phyloP scores from a whole-genome alignment of 2,888 invertebrate species.

The Notodonta dromedarius region DNA sequence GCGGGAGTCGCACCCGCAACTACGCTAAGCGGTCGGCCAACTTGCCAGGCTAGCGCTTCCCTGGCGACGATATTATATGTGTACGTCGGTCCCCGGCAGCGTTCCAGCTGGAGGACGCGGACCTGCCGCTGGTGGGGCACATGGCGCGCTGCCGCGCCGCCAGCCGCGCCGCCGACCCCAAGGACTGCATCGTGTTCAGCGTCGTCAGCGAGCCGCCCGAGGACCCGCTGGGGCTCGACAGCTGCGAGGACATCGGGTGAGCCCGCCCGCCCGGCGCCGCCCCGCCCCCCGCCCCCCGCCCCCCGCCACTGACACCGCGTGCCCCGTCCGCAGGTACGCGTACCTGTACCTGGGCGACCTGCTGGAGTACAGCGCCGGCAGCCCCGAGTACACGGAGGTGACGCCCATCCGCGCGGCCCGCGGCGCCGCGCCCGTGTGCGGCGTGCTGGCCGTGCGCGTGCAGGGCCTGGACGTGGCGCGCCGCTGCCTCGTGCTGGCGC shows the following conservation, averaged over 20 bases:
- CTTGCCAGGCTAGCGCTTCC: too few relatives aligned
- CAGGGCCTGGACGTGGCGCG: conserved; percentile 53
- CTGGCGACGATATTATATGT: too few relatives aligned
- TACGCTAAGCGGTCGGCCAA: too few relatives aligned
- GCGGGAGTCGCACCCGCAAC: too few relatives aligned
- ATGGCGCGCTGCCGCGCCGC: conserved; percentile 50
- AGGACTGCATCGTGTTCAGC: conserved; percentile 57
- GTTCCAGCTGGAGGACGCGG: conserved; percentile 53
- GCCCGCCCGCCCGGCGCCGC: too few relatives aligned
- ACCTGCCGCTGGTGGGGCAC: conserved; percentile 49
- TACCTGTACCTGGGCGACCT: conserved; percentile 61
- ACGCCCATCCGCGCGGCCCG: conserved; percentile 44
- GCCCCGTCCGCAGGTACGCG: conserved; percentile 49
- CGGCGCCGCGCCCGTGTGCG: conserved; percentile 41
- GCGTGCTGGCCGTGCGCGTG: conserved; percentile 58
- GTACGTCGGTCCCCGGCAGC: conserved; percentile 30
- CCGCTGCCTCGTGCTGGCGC: conserved; percentile 28
- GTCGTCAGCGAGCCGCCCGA: conserved; percentile 67
- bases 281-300: too few relatives aligned
- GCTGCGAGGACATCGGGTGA: conserved; percentile 66
- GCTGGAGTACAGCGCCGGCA: conserved; percentile 46
- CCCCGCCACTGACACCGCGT: too few relatives aligned
- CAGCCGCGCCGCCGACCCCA: conserved; percentile 25
- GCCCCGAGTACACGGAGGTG: conserved; percentile 55
- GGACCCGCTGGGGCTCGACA: conserved; percentile 59